Evolutionary conservation across 2,888 invertebrate genomes (phyloP).

Genomic region (Octonoba sinensis): DNA sequence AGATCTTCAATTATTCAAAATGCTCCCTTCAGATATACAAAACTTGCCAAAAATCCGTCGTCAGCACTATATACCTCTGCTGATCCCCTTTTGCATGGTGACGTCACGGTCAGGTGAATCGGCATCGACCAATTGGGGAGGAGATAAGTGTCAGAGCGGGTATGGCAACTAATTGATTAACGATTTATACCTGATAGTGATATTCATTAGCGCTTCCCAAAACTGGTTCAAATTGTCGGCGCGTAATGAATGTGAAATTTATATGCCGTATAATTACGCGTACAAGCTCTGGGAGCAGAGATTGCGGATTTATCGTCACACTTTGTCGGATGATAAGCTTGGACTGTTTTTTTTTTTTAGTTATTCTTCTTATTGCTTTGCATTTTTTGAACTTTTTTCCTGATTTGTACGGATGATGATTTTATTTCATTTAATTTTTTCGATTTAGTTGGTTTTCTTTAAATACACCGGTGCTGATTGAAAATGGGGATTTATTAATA

Average conservation of each 20-base stretch:
- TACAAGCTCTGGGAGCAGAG: slow-evolving; percentile 13
- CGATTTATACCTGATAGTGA: slow-evolving; percentile 64
- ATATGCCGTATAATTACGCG: slow-evolving; percentile 61
- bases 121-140: slow-evolving; percentile 56
- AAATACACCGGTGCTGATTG: slow-evolving; percentile 29
- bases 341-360: slow-evolving; percentile 13
- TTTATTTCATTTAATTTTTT: slow-evolving; percentile 47
- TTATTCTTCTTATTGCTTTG: slow-evolving; percentile 18
- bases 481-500: slow-evolving; percentile 42
- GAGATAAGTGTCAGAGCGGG: slow-evolving; percentile 58
- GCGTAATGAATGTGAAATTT: slow-evolving; percentile 62
- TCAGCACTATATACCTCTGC: slow-evolving; percentile 34
- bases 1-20: slow-evolving; percentile 37
- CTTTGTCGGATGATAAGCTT: slow-evolving; percentile 32
- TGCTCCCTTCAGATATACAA: slow-evolving; percentile 41
- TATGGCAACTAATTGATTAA: slow-evolving; percentile 63
- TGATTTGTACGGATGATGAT: slow-evolving; percentile 16
- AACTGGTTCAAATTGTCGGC: slow-evolving; percentile 56
- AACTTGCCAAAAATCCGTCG: slow-evolving; percentile 53
- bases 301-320: slow-evolving; percentile 48
- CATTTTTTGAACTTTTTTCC: slow-evolving; percentile 8
- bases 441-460: slow-evolving; percentile 29
- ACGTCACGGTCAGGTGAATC: slow-evolving; percentile 58
- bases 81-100: slow-evolving; percentile 23
- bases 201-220: slow-evolving; percentile 62